These are phyloP conservation scores for Catostomus latipinnis DNA, from an alignment of 2,797 vertebrate genomes.

Conservation along the genomic window DNA sequence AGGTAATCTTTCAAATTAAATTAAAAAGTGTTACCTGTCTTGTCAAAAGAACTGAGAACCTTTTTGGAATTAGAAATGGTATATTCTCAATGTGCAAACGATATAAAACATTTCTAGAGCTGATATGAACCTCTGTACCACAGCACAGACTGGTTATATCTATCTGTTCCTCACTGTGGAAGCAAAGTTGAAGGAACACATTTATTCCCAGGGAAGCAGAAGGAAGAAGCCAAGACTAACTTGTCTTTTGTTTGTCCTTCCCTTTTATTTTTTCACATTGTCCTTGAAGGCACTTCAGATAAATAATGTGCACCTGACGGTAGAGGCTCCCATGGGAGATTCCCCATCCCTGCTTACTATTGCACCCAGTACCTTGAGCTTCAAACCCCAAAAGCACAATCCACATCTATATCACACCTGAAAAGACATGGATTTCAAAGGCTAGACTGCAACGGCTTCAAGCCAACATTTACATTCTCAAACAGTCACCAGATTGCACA, in stretches of 20 bases:
- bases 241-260: background rate
- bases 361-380: too few species aligned
- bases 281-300: background rate
- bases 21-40: too few species aligned
- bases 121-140: background rate
- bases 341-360: background rate
- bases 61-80: too few species aligned
- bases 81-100: too few species aligned
- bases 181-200: too few species aligned
- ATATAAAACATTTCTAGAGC: background rate
- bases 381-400: background rate
- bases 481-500: too few species aligned
- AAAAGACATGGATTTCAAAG: background rate
- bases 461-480: background rate
- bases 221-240: too few species aligned
- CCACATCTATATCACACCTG: background rate
- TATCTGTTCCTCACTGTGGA: too few species aligned
- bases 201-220: too few species aligned
- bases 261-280: background rate
- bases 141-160: too few species aligned
- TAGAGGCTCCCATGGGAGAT: background rate
- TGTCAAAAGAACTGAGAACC: too few species aligned
- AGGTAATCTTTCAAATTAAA: too few species aligned
- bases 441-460: background rate
- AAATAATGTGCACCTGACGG: conserved; percentile 21